phyloP scores from a whole-genome alignment of 2,888 invertebrate genomes.

The Cerceris rybyensis region DNA sequence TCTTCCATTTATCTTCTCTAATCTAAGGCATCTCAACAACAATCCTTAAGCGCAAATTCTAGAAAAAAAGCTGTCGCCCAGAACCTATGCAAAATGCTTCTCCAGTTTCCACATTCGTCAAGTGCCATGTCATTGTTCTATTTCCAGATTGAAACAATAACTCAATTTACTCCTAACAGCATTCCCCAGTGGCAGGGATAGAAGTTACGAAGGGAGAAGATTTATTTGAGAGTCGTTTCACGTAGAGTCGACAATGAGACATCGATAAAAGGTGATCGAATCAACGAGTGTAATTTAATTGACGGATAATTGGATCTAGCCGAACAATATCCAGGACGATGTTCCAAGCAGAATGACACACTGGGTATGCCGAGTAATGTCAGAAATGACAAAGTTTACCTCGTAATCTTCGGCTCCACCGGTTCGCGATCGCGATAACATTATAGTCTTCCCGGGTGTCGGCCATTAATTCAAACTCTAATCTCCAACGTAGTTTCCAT shows the following conservation, averaged over 20 bases:
- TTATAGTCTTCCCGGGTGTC: conserved; percentile 29
- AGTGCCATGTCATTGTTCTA: no score
- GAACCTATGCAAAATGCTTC: no score
- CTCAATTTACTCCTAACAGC: no score
- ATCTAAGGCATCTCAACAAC: no score
- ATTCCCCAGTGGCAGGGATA: no score
- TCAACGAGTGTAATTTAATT: conserved; percentile 48
- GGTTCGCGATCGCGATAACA: conserved; percentile 60
- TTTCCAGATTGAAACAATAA: no score
- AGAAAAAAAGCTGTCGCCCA: no score
- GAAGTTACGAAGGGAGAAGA: neutral
- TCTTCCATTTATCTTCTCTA: no score
- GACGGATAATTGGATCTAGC: conserved; percentile 46
- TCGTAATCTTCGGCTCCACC: conserved; percentile 40
- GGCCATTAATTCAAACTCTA: conserved; percentile 54
- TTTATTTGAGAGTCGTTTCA: conserved; percentile 15
- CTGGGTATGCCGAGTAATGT: conserved; percentile 21
- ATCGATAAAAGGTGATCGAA: conserved; percentile 33
- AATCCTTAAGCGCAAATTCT: no score
- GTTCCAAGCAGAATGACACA: conserved; percentile 24
- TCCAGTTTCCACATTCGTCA: no score
- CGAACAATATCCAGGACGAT: conserved; percentile 27
- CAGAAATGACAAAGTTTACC: conserved; percentile 51
- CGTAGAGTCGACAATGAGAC: conserved; percentile 24
- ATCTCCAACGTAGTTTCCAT: conserved; percentile 58